Evolutionary conservation across 2,113 vertebrate genomes (phyloP).

Genomic region (Tenrec ecaudatus): DNA sequence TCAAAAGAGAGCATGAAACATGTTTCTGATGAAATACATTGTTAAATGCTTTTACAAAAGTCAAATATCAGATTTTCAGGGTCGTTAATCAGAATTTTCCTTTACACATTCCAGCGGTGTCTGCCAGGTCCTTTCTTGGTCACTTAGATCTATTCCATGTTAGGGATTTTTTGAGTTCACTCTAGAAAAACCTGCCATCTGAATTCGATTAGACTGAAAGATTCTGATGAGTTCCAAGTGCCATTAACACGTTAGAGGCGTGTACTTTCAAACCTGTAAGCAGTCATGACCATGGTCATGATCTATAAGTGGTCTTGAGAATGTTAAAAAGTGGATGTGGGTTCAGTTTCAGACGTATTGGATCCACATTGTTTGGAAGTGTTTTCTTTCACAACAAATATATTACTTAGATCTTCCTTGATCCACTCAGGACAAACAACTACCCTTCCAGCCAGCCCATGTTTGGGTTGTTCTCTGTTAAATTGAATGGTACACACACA

Average conservation of each 20-base stretch:
- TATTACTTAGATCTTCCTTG: background rate
- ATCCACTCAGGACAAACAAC: background rate
- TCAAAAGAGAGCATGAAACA: background rate
- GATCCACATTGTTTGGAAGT: no score
- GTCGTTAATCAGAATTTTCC: background rate
- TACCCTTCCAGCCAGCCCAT: background rate
- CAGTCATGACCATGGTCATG: no score
- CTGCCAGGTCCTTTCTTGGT: background rate
- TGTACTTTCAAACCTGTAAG: background rate
- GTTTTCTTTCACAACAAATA: no score
- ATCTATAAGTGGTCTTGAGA: background rate
- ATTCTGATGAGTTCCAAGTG: background rate
- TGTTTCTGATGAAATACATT: conserved; percentile 15
- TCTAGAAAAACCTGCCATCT: background rate
- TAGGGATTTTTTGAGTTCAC: background rate
- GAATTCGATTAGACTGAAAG: background rate
- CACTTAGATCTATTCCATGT: background rate
- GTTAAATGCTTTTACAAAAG: background rate
- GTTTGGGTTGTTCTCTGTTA: background rate
- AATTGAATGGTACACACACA: background rate
- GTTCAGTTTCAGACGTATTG: background rate
- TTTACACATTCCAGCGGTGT: background rate
- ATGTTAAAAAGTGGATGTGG: background rate
- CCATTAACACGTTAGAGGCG: background rate
- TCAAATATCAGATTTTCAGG: background rate